These are phyloP conservation scores for Pollenia labialis DNA, from an alignment of 2,888 invertebrate genomes.

Conservation along the genomic window DNA sequence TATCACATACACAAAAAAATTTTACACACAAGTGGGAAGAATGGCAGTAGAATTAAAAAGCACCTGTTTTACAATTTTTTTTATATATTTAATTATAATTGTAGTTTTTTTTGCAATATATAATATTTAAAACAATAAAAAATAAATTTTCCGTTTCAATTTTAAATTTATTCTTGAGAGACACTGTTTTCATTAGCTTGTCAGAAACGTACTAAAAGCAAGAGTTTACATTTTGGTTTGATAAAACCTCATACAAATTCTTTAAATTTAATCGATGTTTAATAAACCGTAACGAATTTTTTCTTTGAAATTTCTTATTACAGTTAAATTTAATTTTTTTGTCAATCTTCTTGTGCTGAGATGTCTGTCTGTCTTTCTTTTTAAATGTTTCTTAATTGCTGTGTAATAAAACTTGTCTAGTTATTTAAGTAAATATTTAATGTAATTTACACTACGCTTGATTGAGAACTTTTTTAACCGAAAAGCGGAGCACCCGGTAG, in stretches of 20 bases:
- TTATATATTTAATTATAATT: constrained; percentile 8
- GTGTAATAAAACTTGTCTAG: constrained; percentile 42
- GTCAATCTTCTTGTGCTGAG: constrained; percentile 19
- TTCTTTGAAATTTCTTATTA: constrained; percentile 4
- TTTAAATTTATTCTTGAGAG: constrained; percentile 7
- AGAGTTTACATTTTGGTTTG: constrained; percentile 35
- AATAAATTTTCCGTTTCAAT: constrained; percentile 24
- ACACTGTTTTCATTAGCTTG: constrained; percentile 43
- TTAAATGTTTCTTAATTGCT: constrained; percentile 39
- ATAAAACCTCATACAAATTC: constrained; percentile 36
- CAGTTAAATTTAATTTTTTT: constrained; percentile 16
- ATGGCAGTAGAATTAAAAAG: constrained; percentile 8
- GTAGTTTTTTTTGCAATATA: constrained; percentile 19
- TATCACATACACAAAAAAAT: constrained; percentile 46
- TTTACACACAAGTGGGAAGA: background rate
- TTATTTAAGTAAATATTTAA: constrained; percentile 34
- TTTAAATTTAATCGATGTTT: constrained; percentile 44
- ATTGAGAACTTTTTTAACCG: no score
- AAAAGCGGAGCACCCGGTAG: no score
- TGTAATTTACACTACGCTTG: no score
- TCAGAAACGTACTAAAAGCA: constrained; percentile 51
- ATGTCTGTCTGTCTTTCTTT: constrained; percentile 1
- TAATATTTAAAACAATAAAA: constrained; percentile 7
- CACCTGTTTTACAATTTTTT: constrained; percentile 18
- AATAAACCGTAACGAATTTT: constrained; percentile 63